These are phyloP conservation scores for Aphrophora alni DNA, from an alignment of 2,888 invertebrate species.

Conservation along the genomic window DNA sequence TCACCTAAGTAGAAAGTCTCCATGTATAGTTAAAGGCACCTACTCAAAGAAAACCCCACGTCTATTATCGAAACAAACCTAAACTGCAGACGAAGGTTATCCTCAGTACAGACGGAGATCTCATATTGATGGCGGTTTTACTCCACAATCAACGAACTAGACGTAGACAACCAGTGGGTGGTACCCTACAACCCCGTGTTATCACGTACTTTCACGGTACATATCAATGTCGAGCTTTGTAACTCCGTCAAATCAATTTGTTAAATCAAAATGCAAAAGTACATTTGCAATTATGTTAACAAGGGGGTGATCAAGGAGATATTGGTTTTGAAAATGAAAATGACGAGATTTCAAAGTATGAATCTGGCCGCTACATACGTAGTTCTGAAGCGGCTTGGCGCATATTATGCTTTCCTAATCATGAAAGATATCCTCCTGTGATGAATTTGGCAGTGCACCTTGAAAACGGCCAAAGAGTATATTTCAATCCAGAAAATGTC, in stretches of 20 bases:
- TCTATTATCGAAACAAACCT: constrained; percentile 51
- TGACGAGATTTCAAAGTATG: not conserved
- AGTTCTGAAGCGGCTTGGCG: not conserved
- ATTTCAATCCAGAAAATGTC: no score
- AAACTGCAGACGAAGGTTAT: constrained; percentile 53
- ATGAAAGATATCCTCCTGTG: no score
- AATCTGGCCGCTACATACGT: not conserved
- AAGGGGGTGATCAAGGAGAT: not conserved
- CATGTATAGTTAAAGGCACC: constrained; percentile 55
- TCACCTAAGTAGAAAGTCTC: constrained; percentile 51
- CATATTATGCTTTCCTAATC: not conserved
- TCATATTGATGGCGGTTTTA: not conserved
- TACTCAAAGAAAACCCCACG: constrained; percentile 56
- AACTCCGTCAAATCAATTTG: constrained; percentile 48
- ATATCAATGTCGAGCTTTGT: constrained; percentile 48
- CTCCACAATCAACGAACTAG: not conserved
- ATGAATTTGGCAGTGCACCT: no score
- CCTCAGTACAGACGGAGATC: constrained; percentile 50
- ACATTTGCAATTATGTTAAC: constrained; percentile 50
- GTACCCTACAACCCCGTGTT: constrained; percentile 40
- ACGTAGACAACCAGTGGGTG: constrained; percentile 44
- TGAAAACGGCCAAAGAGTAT: no score
- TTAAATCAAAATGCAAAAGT: constrained; percentile 39
- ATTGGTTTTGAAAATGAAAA: not conserved
- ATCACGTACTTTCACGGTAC: constrained; percentile 39